phyloP scores from a whole-genome alignment of 2,888 invertebrate genomes.

The Eilema sororculum region DNA sequence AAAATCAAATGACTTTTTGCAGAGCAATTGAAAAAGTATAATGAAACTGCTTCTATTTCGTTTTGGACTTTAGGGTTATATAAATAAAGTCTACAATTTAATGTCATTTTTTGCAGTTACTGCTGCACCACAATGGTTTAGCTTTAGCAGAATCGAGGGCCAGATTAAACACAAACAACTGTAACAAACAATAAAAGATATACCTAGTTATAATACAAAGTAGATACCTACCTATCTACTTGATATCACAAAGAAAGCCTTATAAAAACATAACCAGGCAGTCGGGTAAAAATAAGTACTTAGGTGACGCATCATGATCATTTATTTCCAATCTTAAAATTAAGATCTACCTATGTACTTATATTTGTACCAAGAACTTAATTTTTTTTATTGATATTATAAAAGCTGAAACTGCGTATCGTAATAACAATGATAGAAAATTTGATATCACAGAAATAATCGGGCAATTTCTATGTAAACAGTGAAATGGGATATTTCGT shows the following conservation, averaged over 20 bases:
- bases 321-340: not conserved
- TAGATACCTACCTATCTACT: not conserved
- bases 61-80: no score
- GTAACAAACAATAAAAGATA: not conserved
- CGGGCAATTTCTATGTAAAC: conserved; percentile 49
- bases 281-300: no score
- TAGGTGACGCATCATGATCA: no score
- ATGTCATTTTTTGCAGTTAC: no score
- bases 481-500: conserved; percentile 47
- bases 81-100: no score
- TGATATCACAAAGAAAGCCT: not conserved
- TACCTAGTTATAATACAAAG: no score
- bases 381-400: conserved; percentile 31
- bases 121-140: no score
- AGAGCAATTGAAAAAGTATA: no score
- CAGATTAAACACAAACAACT: not conserved
- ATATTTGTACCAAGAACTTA: not conserved
- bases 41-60: no score
- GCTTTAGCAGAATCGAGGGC: no score
- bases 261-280: not conserved
- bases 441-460: conserved; percentile 47
- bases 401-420: conserved; percentile 37
- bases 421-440: conserved; percentile 48
- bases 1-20: no score
- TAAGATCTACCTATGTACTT: conserved; percentile 20